A percentile compares a stretch with the other conserved stretches of the same genome.
phyloP scores from a whole-genome alignment of 2,888 invertebrate species.

The Phorcus lineatus region DNA sequence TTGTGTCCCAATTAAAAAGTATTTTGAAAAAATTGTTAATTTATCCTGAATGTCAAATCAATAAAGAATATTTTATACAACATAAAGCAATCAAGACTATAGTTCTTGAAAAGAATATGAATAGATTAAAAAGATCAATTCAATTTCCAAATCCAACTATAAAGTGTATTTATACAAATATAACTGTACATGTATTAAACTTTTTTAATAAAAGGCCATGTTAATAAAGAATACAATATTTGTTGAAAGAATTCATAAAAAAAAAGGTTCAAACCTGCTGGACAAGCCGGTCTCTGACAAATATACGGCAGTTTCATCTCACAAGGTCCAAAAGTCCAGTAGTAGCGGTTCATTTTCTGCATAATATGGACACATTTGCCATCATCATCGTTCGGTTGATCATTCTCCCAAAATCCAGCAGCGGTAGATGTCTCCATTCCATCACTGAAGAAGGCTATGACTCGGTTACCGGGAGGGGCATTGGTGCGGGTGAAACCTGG shows the following conservation, averaged over 20 bases:
- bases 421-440: conserved; percentile 28
- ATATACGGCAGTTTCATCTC: conserved; percentile 50
- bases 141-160: too few species aligned
- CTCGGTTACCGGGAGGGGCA: conserved; percentile 26
- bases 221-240: too few species aligned
- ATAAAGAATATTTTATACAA: too few species aligned
- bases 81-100: too few species aligned
- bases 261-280: conserved; percentile 44
- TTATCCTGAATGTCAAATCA: too few species aligned
- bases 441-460: conserved; percentile 31
- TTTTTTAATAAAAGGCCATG: too few species aligned
- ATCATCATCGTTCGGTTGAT: conserved; percentile 38
- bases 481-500: conserved; percentile 36
- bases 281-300: conserved; percentile 58
- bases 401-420: conserved; percentile 46
- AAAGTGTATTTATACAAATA: too few species aligned
- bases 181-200: too few species aligned
- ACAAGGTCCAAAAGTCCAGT: conserved; percentile 55
- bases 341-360: conserved; percentile 27
- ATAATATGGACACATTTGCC: conserved; percentile 46
- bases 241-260: not conserved
- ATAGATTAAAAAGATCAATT: too few species aligned
- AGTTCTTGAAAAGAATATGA: too few species aligned
- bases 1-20: too few species aligned
- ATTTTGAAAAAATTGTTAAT: too few species aligned